phyloP scores from a whole-genome alignment of 1,140 invertebrate genomes.

The Eciton burchellii region DNA sequence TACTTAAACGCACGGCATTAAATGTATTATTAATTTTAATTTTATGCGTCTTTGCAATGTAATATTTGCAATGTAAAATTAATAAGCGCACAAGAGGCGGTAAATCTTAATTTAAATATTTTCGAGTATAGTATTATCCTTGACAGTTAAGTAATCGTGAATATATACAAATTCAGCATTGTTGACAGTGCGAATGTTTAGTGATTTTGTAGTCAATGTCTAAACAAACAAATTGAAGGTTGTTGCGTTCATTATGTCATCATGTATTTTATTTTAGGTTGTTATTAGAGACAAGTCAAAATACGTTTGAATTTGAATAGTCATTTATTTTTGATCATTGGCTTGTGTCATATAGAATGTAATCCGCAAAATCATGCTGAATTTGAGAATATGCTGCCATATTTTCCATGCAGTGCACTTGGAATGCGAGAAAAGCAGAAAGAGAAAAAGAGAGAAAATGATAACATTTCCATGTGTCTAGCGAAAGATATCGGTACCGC shows the following conservation, averaged over 20 bases:
- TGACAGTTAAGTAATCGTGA: slow-evolving; percentile 15
- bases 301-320: slow-evolving; percentile 1
- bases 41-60: no score
- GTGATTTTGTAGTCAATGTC: slow-evolving; percentile 48
- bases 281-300: slow-evolving; percentile 16
- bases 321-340: not conserved
- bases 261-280: slow-evolving; percentile 64
- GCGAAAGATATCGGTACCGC: no score
- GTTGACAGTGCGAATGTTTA: slow-evolving; percentile 43
- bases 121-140: slow-evolving; percentile 62
- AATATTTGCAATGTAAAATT: slow-evolving; percentile 76
- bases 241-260: slow-evolving; percentile 59
- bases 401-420: not conserved
- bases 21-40: slow-evolving; percentile 79
- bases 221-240: slow-evolving; percentile 37
- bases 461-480: no score
- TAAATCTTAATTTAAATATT: slow-evolving; percentile 58
- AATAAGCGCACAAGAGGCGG: slow-evolving; percentile 73
- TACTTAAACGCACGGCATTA: slow-evolving; percentile 74
- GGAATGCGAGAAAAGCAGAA: not conserved
- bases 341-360: not conserved
- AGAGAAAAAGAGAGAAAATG: not conserved
- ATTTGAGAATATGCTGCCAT: not conserved
- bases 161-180: slow-evolving; percentile 46
- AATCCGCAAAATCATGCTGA: not conserved